Base-by-base conservation (phyloP, 2,797 vertebrate species). In the Onychomys leucogaster region DNA sequence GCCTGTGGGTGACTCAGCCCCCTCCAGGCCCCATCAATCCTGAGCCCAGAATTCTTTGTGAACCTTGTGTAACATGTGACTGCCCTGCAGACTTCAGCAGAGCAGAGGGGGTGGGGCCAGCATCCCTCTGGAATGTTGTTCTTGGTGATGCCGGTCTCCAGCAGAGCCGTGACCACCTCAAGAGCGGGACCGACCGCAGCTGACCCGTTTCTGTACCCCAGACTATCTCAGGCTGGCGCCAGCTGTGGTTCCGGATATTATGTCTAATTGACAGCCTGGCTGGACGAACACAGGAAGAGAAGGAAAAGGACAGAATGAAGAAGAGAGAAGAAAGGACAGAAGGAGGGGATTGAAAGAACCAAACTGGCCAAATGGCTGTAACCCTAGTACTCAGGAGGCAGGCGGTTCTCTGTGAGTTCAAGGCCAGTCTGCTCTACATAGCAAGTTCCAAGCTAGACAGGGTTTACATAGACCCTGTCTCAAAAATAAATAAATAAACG, bases 1-100 rank as follows among this genome's bases (percentile, higher is more conserved):
- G 92, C 49, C 84, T 77, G 78, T 52, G 76, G 52, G 41, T 96
- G 81, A 89, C 90, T 94, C 90, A 88, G 69, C 46, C 75, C 84
- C 41, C 63, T 86, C 7, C 10, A 34, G 34, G n/a, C 61, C 52
- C 73, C 84, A 37, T 34, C 55, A 49, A 32, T 69, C 52, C 89
- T 6, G 61, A 87, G n/a, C 13, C 49, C 73, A 89, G 89, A 41
- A 84, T 96, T 75, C 46, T 94, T 43, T 21, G 13, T 71, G 61
- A 57, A 43, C 49, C 49, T 25, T 0, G 3, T 32, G 27, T 25
- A 43, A 57, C 6, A 9, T 34, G 88, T 49, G 81, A 76, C 80
- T 77, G 52, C 57, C 94, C 77, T n/a, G 17, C 16, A 75, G 78
- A 83, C 87, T 34, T 59, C 25, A 63, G 91, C n/a, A 61, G 21